A percentile compares a stretch with the other conserved stretches of the same genome.
Conservation (phyloP, 2,888 invertebrate species). For the Nemurella pictetii region DNA sequence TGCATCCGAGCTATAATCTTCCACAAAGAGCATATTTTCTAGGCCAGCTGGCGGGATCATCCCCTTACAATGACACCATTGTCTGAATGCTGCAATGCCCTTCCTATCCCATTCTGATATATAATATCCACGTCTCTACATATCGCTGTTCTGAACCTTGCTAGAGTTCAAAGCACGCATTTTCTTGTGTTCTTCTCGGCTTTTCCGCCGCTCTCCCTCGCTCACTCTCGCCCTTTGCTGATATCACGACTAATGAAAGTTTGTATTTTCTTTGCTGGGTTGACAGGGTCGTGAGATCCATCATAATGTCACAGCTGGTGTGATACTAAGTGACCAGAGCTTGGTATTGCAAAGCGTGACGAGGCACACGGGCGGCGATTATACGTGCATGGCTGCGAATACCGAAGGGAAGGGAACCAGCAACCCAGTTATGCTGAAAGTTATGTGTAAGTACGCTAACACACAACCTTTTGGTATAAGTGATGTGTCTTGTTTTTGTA, state of each 20-base stretch:
- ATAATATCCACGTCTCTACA: not conserved
- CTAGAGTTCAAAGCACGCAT: not conserved
- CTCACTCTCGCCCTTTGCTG: not conserved
- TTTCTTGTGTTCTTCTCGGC: not conserved
- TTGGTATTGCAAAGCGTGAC: constrained; percentile 83
- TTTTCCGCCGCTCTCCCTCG: not conserved
- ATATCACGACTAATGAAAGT: not conserved
- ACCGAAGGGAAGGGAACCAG: constrained; percentile 72
- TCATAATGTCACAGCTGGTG: constrained; percentile 78
- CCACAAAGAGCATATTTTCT: not conserved
- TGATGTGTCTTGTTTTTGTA: not conserved
- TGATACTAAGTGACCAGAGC: constrained; percentile 84
- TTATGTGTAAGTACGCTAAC: constrained; percentile 60
- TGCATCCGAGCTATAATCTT: not conserved
- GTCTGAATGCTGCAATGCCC: not conserved
- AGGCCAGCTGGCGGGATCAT: not conserved
- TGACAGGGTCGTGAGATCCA: constrained; percentile 77
- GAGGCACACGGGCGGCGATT: constrained; percentile 81
- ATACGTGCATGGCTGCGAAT: constrained; percentile 84
- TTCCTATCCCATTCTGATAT: not conserved
- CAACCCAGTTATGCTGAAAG: constrained; percentile 55
- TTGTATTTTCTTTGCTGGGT: constrained; percentile 2
- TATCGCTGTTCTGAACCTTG: not conserved
- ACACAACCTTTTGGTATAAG: not conserved
- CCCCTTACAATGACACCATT: not conserved